These are phyloP conservation scores for Seriola quinqueradiata DNA, from an alignment of 2,113 vertebrate genomes.

Conservation along the genomic window DNA sequence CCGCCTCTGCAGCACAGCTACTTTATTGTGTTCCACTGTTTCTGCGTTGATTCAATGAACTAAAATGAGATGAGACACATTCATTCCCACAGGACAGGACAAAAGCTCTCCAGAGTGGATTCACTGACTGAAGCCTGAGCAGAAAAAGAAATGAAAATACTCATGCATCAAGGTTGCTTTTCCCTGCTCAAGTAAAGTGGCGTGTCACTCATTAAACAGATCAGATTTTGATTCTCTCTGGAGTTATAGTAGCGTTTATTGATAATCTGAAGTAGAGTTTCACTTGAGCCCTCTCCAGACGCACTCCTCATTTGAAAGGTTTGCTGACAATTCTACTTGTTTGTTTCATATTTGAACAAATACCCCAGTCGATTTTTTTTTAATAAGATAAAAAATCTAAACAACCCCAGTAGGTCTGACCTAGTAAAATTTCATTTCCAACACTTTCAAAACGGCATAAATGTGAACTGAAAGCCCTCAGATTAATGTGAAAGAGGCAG, in stretches of 20 bases:
- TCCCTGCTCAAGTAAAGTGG: conserved; percentile 22
- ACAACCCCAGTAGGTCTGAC: background rate
- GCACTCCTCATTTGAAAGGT: background rate
- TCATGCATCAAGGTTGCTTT: conserved; percentile 56
- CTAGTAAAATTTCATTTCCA: background rate
- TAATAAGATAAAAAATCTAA: background rate
- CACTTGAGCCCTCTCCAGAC: background rate
- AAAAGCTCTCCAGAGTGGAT: conserved; percentile 47
- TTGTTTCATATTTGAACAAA: background rate
- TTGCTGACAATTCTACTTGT: background rate
- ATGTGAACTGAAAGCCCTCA: background rate
- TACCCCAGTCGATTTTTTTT: too few relatives aligned
- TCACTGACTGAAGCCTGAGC: conserved; percentile 25
- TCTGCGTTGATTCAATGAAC: conserved; percentile 58
- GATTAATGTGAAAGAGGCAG: background rate
- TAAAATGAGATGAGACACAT: conserved; percentile 68
- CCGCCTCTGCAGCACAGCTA: conserved; percentile 24
- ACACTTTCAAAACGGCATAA: background rate
- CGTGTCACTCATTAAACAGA: conserved; percentile 39
- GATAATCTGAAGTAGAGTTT: conserved; percentile 22
- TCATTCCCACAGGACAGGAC: conserved; percentile 50
- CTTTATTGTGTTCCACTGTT: conserved; percentile 52
- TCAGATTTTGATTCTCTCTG: conserved; percentile 27
- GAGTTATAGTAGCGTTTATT: conserved; percentile 11
- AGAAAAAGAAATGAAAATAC: conserved; percentile 7